phyloP scores from a whole-genome alignment of 1,140 invertebrate species.

The Leptestheria dahalacensis region DNA sequence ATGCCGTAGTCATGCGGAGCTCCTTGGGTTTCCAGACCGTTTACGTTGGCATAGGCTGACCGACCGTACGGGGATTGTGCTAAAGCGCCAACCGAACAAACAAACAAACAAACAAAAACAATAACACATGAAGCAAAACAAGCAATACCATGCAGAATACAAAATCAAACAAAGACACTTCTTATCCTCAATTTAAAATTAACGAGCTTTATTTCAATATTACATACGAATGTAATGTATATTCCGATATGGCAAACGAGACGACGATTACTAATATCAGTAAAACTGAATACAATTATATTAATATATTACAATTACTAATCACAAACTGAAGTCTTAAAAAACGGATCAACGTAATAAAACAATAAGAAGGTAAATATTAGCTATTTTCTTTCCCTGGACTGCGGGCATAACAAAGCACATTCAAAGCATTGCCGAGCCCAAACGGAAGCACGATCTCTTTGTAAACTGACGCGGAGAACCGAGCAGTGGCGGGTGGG shows the following conservation, averaged over 20 bases:
- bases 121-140: conserved; percentile 10
- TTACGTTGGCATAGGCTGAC: conserved; percentile 8
- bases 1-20: conserved; percentile 1
- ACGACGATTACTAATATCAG: too few relatives aligned
- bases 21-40: conserved; percentile 4
- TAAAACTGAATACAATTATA: too few relatives aligned
- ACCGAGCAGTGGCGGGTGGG: too few relatives aligned
- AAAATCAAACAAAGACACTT: neutral
- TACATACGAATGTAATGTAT: too few relatives aligned
- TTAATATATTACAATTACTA: too few relatives aligned
- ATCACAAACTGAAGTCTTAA: too few relatives aligned
- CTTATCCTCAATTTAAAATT: neutral
- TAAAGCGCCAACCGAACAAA: conserved; percentile 6
- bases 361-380: neutral
- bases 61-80: conserved; percentile 10
- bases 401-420: too few relatives aligned
- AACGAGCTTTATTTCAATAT: too few relatives aligned
- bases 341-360: neutral
- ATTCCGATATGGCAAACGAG: too few relatives aligned
- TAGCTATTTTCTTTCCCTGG: too few relatives aligned
- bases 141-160: neutral
- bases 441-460: too few relatives aligned
- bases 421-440: neutral
- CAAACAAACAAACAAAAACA: neutral
- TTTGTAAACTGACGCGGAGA: too few relatives aligned